Conservation (phyloP, 2,797 vertebrate species). For the Pitangus sulphuratus region DNA sequence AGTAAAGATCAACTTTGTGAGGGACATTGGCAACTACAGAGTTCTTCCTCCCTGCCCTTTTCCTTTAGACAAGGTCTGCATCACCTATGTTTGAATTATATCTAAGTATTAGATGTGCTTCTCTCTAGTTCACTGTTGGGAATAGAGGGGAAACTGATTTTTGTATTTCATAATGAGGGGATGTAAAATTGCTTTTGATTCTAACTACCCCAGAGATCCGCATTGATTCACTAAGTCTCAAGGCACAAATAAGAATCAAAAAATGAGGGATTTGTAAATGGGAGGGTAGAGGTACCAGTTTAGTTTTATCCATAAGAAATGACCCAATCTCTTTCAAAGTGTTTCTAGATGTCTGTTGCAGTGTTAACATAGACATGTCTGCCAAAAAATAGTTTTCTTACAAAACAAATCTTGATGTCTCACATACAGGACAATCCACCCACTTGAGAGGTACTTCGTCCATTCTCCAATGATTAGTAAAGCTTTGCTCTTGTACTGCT, state of each 20-base stretch:
- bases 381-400: background rate
- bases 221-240: background rate
- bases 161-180: background rate
- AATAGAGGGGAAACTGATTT: background rate
- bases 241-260: background rate
- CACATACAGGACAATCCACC: background rate
- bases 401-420: background rate
- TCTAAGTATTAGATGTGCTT: background rate
- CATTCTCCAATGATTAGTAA: background rate
- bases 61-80: background rate
- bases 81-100: background rate
- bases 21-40: background rate
- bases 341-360: background rate
- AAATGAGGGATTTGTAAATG: background rate
- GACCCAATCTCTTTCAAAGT: background rate
- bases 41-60: background rate
- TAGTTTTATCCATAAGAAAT: background rate
- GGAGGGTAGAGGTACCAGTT: background rate
- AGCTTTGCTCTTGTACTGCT: background rate
- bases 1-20: background rate
- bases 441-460: background rate
- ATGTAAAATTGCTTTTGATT: background rate
- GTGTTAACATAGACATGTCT: background rate
- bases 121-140: background rate
- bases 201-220: background rate